phyloP scores from a whole-genome alignment of 1,140 invertebrate genomes.

The Caenorhabditis remanei region DNA sequence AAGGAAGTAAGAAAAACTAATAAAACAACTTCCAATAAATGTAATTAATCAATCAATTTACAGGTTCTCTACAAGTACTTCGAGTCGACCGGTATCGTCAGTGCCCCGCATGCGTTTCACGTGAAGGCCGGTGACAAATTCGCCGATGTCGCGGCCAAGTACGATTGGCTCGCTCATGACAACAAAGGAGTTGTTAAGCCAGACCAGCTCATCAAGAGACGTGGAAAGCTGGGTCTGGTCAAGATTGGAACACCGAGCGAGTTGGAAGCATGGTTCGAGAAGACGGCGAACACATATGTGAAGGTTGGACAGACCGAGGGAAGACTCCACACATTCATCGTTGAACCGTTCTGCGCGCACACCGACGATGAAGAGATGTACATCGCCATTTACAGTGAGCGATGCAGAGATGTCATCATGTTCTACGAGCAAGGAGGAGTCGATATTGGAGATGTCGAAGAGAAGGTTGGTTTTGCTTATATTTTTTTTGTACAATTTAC shows the following conservation, averaged over 20 bases:
- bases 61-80: slow-evolving; percentile 88
- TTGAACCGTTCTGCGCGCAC: slow-evolving; percentile 96
- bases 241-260: slow-evolving; percentile 89
- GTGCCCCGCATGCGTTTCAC: slow-evolving; percentile 86
- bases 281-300: slow-evolving; percentile 83
- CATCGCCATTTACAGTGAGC: slow-evolving; percentile 95
- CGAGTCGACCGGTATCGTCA: slow-evolving; percentile 82
- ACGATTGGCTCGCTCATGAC: slow-evolving; percentile 86
- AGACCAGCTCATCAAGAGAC: slow-evolving; percentile 96
- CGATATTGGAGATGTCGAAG: slow-evolving; percentile 97
- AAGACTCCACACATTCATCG: slow-evolving; percentile 92
- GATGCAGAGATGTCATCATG: slow-evolving; percentile 91
- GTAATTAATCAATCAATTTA: background rate
- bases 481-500: background rate
- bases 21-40: background rate
- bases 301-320: slow-evolving; percentile 85
- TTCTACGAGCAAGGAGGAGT: slow-evolving; percentile 98
- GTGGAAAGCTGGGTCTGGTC: slow-evolving; percentile 96
- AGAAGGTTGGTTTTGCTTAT: slow-evolving; percentile 72
- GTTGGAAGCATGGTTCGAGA: slow-evolving; percentile 88
- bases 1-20: slow-evolving; percentile 82
- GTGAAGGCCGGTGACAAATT: slow-evolving; percentile 87
- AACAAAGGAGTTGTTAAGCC: slow-evolving; percentile 95
- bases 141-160: slow-evolving; percentile 83
- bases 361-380: slow-evolving; percentile 93